Base-by-base conservation (phyloP, 2,797 vertebrate genomes). In the Cynodonichthys magdalenae region DNA sequence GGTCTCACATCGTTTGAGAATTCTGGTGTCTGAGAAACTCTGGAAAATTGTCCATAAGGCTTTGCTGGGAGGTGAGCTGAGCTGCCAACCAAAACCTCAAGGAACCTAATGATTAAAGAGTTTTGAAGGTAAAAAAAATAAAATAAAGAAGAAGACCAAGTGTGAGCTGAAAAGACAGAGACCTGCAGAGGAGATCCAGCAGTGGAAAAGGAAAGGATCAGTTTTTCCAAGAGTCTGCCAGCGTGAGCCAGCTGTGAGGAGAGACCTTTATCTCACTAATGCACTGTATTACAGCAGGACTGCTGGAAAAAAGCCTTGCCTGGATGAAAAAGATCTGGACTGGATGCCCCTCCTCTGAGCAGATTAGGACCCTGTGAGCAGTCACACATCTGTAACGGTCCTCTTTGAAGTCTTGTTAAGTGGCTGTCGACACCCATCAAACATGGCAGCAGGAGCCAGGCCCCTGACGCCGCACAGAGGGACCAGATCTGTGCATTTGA, bases 231-330 rank as follows among this genome's bases (percentile, higher is more conserved):
- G 77, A 87, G 86, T 66, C 82, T 92, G 90, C 93, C 91, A 90
- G 89, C 75, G 71, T 69, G 79, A 88, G 85, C 81, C 88, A 86
- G 86, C 86, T 87, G 87, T 75, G 77, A 83, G 85, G 75, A 89
- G 85, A 90, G 82, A 85, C 90, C 89, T 93, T 94, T 92, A 93
- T 92, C 92, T 93, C 72, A 29, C 84, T 92, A 92, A 92, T 90
- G 87, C 91, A 70, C 77, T 85, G 90, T 80, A 88, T 90, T 92
- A 92, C 78, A 87, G 66, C 76, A 70, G 82, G 77, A 80, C 82
- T 73, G 76, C 85, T 34, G 77, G 79, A 86, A 86, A 90, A 91
- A 89, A 89, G 75, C 81, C 75, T 59, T 24, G 80, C 82, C 83
- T 75, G 85, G 89, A 92, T 89, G 87, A 91, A 88, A 90, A 87